Evolutionary conservation across 2,888 invertebrate genomes (phyloP).

Genomic region (Stegana nigrithorax): DNA sequence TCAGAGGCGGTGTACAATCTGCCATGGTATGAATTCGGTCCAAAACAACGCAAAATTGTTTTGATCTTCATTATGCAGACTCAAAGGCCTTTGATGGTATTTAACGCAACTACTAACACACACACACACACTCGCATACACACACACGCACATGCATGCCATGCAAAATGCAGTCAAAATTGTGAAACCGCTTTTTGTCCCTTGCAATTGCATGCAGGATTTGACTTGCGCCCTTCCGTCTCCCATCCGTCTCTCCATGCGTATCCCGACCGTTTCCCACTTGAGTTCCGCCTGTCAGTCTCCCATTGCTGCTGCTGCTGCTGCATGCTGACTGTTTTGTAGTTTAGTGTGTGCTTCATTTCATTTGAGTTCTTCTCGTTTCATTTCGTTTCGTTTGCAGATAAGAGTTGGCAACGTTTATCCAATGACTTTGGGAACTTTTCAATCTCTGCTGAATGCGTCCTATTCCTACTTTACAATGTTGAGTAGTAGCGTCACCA

Average conservation of each 20-base stretch:
- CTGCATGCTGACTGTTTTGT: no score
- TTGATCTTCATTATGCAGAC: slow-evolving; percentile 56
- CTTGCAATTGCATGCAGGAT: no score
- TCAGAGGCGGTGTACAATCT: slow-evolving; percentile 59
- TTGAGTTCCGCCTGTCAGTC: no score
- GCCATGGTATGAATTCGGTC: slow-evolving; percentile 56
- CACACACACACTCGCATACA: neutral
- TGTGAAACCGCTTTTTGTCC: no score
- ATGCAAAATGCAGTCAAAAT: no score
- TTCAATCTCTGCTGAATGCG: slow-evolving; percentile 63
- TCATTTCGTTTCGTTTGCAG: slow-evolving; percentile 36
- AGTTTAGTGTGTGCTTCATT: neutral
- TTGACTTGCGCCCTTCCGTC: no score
- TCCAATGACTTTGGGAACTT: slow-evolving; percentile 55
- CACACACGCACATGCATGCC: no score
- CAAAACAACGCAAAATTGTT: slow-evolving; percentile 50
- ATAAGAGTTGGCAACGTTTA: slow-evolving; percentile 52
- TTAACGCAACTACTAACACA: neutral
- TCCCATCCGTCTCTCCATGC: no score
- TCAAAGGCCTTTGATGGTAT: slow-evolving; percentile 61
- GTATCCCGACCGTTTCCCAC: no score
- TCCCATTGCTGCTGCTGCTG: no score
- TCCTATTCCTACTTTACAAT: slow-evolving; percentile 65
- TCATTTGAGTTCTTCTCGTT: neutral
- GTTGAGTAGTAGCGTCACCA: slow-evolving; percentile 32